Conservation (phyloP, 2,888 invertebrate species). For the Dicranocentrus wangi region DNA sequence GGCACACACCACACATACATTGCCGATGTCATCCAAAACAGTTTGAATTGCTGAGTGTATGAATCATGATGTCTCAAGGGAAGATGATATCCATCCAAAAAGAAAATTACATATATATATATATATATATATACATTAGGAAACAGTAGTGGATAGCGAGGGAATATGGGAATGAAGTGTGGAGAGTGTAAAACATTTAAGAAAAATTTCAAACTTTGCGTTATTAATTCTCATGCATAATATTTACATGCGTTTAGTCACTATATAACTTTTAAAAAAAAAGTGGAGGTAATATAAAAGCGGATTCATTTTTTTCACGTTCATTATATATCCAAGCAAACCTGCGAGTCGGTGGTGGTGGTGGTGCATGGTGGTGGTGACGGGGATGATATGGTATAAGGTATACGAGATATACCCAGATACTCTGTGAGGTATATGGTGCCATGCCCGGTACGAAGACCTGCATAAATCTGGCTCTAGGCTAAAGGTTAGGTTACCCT, state of each 20-base stretch:
- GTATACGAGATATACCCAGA: not conserved
- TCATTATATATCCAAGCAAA: no score
- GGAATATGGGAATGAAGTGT: no score
- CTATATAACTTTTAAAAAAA: no score
- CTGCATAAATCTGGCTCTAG: constrained; percentile 20
- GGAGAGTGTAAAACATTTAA: not conserved
- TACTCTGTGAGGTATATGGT: not conserved
- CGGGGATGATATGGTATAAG: not conserved
- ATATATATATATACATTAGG: no score
- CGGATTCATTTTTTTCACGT: no score
- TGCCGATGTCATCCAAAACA: not conserved
- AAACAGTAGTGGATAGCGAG: no score
- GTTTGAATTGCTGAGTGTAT: constrained; percentile 6
- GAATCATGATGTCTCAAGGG: no score
- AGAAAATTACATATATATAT: no score
- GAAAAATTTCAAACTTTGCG: constrained; percentile 18
- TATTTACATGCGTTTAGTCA: constrained; percentile 19
- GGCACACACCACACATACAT: not conserved
- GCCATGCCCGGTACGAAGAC: constrained; percentile 11
- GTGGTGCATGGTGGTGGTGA: not conserved
- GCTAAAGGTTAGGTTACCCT: constrained; percentile 27
- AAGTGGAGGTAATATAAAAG: no score
- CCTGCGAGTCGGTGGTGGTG: no score
- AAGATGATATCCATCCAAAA: no score
- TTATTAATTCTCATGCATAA: constrained; percentile 47